Conservation (phyloP, 2,113 vertebrate species). For the Sinocyclocheilus rhinocerous region DNA sequence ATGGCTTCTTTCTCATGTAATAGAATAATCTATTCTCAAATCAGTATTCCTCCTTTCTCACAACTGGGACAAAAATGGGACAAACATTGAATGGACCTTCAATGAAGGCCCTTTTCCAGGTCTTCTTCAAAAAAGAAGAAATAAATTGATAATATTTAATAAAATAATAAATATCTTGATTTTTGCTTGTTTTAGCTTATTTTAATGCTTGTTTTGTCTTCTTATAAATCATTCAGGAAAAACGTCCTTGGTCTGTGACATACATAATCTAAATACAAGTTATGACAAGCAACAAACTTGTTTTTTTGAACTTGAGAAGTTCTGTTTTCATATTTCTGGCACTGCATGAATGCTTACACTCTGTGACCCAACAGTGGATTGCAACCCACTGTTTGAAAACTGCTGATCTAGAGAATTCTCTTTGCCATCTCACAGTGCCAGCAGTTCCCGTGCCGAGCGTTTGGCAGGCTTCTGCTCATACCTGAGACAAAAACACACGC, state of each 20-base stretch:
- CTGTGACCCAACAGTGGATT: not conserved
- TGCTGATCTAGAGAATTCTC: not conserved
- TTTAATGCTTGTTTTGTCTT: not conserved
- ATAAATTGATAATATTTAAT: too few species aligned
- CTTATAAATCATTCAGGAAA: not conserved
- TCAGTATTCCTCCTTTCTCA: not conserved
- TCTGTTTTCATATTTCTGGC: not conserved
- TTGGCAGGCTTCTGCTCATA: slow-evolving; percentile 89
- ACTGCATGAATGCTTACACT: not conserved
- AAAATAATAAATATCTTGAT: not conserved
- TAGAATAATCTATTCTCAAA: not conserved
- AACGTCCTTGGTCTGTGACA: not conserved
- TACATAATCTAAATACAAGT: not conserved
- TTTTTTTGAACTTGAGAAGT: not conserved
- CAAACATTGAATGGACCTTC: not conserved
- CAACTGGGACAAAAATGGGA: not conserved
- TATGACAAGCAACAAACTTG: not conserved
- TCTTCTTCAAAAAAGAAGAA: too few species aligned
- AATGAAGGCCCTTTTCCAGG: not conserved
- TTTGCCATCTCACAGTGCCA: slow-evolving; percentile 35
- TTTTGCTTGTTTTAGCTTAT: too few species aligned
- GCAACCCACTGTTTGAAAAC: not conserved
- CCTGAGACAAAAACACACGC: slow-evolving; percentile 88
- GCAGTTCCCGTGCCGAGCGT: slow-evolving; percentile 79
- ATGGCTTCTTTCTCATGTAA: not conserved